Conservation (phyloP, 1,140 invertebrate species). For the Bombus consobrinus region DNA sequence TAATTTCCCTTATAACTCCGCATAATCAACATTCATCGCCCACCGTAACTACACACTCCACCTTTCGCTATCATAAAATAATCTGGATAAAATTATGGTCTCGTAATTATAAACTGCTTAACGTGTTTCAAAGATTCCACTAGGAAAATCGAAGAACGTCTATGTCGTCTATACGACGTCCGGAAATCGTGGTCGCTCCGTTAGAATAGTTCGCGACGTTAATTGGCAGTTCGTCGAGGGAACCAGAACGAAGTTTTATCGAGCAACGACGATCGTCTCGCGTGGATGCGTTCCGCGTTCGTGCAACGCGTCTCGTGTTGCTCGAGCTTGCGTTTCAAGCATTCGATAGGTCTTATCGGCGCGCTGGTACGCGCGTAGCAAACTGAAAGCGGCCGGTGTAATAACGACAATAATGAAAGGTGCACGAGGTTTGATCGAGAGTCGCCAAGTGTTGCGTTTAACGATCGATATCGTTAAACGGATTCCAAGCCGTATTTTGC, state of each 20-base stretch:
- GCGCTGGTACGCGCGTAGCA: slow-evolving; percentile 36
- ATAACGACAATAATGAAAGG: slow-evolving; percentile 62
- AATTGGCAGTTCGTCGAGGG: slow-evolving; percentile 43
- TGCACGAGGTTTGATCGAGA: slow-evolving; percentile 27
- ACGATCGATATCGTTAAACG: slow-evolving; percentile 50
- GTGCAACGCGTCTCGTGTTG: slow-evolving; percentile 27
- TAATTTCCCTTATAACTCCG: not conserved
- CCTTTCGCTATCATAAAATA: not conserved
- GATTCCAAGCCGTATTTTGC: not conserved
- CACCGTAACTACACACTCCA: not conserved
- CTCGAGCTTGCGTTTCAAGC: slow-evolving; percentile 15
- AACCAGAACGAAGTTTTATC: slow-evolving; percentile 4
- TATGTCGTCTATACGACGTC: not conserved
- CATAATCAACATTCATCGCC: not conserved
- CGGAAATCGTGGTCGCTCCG: not conserved
- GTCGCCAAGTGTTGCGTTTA: slow-evolving; percentile 46
- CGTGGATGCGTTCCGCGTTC: slow-evolving; percentile 41
- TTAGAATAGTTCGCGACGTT: slow-evolving; percentile 4
- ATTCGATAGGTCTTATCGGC: slow-evolving; percentile 57
- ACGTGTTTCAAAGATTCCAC: not conserved
- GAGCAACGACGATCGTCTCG: slow-evolving; percentile 45
- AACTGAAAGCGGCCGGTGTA: slow-evolving; percentile 55
- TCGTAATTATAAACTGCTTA: not conserved
- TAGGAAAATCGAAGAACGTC: too few relatives aligned
- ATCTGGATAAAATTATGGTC: not conserved